Base-by-base conservation (phyloP, 2,113 vertebrate species). In the Elephantulus edwardii region DNA sequence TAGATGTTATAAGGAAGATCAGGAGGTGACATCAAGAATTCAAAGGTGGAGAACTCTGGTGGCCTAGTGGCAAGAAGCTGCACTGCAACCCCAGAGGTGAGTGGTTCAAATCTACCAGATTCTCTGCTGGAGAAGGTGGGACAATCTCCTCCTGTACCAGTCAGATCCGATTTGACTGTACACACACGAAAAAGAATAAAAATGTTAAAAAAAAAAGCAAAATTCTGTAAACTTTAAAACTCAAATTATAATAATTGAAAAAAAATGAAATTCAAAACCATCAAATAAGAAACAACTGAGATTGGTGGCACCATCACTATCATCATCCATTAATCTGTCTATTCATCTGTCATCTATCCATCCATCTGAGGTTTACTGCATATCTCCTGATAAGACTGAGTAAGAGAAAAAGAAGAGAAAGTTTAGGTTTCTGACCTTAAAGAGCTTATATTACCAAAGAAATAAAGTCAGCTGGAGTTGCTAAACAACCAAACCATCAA, bases 381-480 rank as follows among this genome's bases (percentile, higher is more conserved):
- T 28, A 92, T 72, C 17, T 95, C 26, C 33, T 33, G 85, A 89
- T n/a, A 64, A 92, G 85, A 91, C 0, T 64, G 44, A 81, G 19
- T 3, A 94, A 70, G 58, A 95, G 44, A 89, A 85, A 88, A 64
- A 83, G 71, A 78, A 38, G 86, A 91, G 79, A 86, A 80, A 54
- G 30, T 90, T 56, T 84, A 87, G 46, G 44, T 79, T 83, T 66
- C n/a, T 77, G 35, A 89, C 33, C 20, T 91, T 79, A 38, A 93
- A 48, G 26, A 89, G 33, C 30, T 95, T 85, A 78, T 62, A 76
- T 42, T 92, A 6, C 50, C 70, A 74, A 48, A 81, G 75, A 54
- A 58, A 93, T 89, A 16, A 96, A 66, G 78, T 87, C 46, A 87
- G 74, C 14, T 78, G 46, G 56, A 91, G 33, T 33, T 66, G 82